Evolutionary conservation across 1,140 invertebrate species (phyloP), one percentile per base, ranked within the genome.

Genomic region (Listronotus bonariensis): DNA sequence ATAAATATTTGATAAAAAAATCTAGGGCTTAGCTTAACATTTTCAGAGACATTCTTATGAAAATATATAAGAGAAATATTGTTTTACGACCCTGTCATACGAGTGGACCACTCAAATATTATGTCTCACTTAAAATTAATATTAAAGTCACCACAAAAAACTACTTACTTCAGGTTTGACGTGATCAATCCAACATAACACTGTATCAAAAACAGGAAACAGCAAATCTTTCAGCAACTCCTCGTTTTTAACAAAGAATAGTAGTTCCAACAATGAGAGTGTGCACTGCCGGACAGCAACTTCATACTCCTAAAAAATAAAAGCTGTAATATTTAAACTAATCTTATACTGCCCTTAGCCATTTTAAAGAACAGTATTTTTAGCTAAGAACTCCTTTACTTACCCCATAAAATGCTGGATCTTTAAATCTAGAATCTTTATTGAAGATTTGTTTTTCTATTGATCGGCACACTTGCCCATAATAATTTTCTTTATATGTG

Each of bases 251-350:
- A 59, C 42, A 40, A 61, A 70, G 32, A 61, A 64, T n/a, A 70
- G 18, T 14, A 70, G 34, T 32, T 65, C 48, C 20, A 70, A 38
- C n/a, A 70, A n/a, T 6, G 60, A 45, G n/a, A 53, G 40, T 36
- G 68, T 70, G 49, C 68, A 67, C 14, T 45, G 12, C 45, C 38
- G 64, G 2, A 70, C 60, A 14, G 64, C 55, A 38, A 51, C 12
- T 43, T 70, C 68, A 61, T 55, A 70, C 56, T 70, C 65, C 68
- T 70, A 49, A 67, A 69, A 69, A n/a, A 12, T 17, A 38, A 7
- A 20, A 43, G 4, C 1, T 17, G 7, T 17, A 56, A 43, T 56
- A 6, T 12, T 17, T 34, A n/a, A 42, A 17, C 18, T 10, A 18
- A 32, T 56, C 7, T 15, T 6, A 40, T 10, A 56, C n/a, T n/a